Evolutionary conservation across 2,113 vertebrate species (phyloP).

Genomic region (Halcyon malimbica): DNA sequence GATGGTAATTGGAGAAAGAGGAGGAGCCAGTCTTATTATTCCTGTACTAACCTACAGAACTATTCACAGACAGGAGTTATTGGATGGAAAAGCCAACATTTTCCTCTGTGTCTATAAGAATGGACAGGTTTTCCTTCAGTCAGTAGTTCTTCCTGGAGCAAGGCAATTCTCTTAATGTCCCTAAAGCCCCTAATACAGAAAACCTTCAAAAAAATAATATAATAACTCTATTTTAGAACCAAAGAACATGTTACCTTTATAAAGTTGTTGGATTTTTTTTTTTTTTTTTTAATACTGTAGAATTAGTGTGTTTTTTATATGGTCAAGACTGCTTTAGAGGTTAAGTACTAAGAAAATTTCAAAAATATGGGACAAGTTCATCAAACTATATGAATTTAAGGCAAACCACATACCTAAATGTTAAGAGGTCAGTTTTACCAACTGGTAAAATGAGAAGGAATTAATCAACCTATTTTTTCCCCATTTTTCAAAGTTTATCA

Average conservation of each 20-base stretch:
- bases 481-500: not conserved
- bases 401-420: not conserved
- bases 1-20: not conserved
- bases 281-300: not conserved
- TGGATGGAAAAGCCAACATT: not conserved
- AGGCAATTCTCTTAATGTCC: not conserved
- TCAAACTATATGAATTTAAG: not conserved
- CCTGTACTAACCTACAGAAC: not conserved
- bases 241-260: not conserved
- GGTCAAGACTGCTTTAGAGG: not conserved
- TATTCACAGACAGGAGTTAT: not conserved
- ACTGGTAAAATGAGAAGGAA: not conserved
- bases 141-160: not conserved
- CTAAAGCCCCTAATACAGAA: not conserved
- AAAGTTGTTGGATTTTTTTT: not conserved
- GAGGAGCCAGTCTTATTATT: not conserved
- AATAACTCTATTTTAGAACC: not conserved
- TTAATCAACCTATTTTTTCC: not conserved
- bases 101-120: not conserved
- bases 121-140: not conserved
- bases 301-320: not conserved
- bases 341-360: not conserved
- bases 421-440: not conserved
- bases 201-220: not conserved
- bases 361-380: not conserved